Evolutionary conservation across 2,888 invertebrate species (phyloP).

Genomic region (Scelioninae gen. 2): DNA sequence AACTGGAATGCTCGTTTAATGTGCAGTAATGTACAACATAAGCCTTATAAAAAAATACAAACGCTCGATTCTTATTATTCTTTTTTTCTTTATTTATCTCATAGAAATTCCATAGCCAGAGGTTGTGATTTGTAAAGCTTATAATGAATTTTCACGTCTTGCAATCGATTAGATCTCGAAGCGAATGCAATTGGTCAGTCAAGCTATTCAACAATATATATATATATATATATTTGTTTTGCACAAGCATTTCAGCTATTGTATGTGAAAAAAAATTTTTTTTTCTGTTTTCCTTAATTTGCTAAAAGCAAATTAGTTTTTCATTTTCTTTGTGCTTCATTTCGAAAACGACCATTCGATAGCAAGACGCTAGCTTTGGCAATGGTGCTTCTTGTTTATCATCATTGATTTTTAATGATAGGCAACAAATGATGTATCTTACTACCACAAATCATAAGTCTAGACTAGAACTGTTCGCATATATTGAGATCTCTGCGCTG

Average conservation of each 20-base stretch:
- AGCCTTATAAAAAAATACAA: slow-evolving; percentile 59
- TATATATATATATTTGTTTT: too few species aligned
- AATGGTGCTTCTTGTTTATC: slow-evolving; percentile 54
- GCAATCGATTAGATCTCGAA: slow-evolving; percentile 12
- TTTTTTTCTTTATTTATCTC: slow-evolving; percentile 20
- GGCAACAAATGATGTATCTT: slow-evolving; percentile 55
- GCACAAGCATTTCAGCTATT: too few species aligned
- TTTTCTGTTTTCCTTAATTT: too few species aligned
- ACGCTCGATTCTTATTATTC: slow-evolving; percentile 38
- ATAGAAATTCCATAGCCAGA: slow-evolving; percentile 51
- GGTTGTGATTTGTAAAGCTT: slow-evolving; percentile 36
- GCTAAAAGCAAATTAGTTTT: neutral
- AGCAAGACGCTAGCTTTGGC: slow-evolving; percentile 52
- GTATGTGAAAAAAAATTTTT: too few species aligned
- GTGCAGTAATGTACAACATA: slow-evolving; percentile 58
- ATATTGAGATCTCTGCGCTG: slow-evolving; percentile 68
- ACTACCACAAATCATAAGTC: slow-evolving; percentile 63
- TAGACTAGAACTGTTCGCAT: slow-evolving; percentile 67
- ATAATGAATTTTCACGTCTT: slow-evolving; percentile 19
- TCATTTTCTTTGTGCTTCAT: neutral
- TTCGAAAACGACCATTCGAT: slow-evolving; percentile 12
- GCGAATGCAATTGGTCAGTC: neutral
- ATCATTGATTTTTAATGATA: slow-evolving; percentile 51
- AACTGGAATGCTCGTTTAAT: slow-evolving; percentile 49
- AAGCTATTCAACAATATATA: too few species aligned